Conservation (phyloP, 2,113 vertebrate species). For the Microtus oregoni region DNA sequence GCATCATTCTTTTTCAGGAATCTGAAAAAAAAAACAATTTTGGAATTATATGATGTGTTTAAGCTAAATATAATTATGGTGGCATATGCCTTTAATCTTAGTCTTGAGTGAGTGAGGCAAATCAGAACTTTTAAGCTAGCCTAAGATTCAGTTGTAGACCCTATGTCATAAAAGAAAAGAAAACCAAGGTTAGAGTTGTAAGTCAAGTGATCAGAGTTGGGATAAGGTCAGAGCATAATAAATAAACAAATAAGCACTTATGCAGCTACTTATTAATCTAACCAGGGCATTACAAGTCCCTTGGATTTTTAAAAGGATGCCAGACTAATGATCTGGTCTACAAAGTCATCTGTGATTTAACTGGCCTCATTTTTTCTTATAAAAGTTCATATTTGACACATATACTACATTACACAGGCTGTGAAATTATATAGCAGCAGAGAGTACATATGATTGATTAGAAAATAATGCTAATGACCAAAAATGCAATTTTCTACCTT, state of each 20-base stretch:
- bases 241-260: not conserved
- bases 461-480: conserved; percentile 31
- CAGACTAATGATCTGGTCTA: not conserved
- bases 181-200: not conserved
- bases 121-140: not conserved
- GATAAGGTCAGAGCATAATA: not conserved
- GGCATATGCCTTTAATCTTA: not conserved
- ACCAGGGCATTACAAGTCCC: not conserved
- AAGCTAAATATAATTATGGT: not conserved
- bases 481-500: conserved; percentile 6
- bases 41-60: not conserved
- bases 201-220: not conserved
- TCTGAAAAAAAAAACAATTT: not conserved
- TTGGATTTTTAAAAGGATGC: not conserved
- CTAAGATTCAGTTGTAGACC: not conserved
- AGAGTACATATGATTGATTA: not conserved
- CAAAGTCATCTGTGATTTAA: not conserved
- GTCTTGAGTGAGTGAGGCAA: not conserved
- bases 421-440: not conserved
- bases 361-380: not conserved
- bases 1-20: not conserved
- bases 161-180: not conserved
- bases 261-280: too few species aligned
- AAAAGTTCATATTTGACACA: conserved; percentile 11
- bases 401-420: not conserved